Evolutionary conservation across 1,140 invertebrate species (phyloP).

Genomic region (Drosophila takahashii): DNA sequence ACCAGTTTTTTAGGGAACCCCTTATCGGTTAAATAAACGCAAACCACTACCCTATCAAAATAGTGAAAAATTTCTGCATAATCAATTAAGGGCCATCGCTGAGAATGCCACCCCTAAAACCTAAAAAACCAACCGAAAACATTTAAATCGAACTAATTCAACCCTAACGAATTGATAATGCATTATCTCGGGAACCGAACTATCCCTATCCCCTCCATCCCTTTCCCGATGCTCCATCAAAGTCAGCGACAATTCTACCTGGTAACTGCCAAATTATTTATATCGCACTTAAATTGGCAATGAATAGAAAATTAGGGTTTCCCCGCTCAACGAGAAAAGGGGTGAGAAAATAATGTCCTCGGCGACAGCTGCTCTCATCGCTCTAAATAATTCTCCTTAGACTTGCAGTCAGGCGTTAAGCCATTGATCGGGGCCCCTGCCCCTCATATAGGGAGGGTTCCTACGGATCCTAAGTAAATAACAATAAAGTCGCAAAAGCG

Average conservation of each 20-base stretch:
- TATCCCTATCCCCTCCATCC: conserved; percentile 24
- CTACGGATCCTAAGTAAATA: conserved; percentile 66
- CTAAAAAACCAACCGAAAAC: conserved; percentile 24
- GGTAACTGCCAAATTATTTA: conserved; percentile 77
- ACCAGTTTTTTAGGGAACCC: conserved; percentile 23
- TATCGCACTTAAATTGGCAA: conserved; percentile 81
- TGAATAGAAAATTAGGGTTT: conserved; percentile 72
- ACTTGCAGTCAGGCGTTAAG: conserved; percentile 58
- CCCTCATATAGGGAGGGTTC: conserved; percentile 14
- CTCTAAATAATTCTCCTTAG: conserved; percentile 53
- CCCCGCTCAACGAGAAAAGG: conserved; percentile 37
- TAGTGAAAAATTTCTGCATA: conserved; percentile 69
- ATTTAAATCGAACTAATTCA: conserved; percentile 71
- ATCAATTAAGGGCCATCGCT: conserved; percentile 68
- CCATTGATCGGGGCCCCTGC: conserved; percentile 56
- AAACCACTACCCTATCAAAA: conserved; percentile 56
- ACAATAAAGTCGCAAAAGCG: conserved; percentile 50
- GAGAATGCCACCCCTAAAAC: conserved; percentile 30
- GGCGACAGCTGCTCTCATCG: conserved; percentile 70
- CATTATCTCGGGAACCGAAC: conserved; percentile 51
- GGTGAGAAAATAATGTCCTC: conserved; percentile 53
- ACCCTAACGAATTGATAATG: conserved; percentile 76
- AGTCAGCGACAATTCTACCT: conserved; percentile 67
- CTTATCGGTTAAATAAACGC: conserved; percentile 19
- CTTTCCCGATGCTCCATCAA: conserved; percentile 62